Percentiles rank a stretch among this genome's conserved stretches.
Evolutionary conservation across 2,113 vertebrate genomes (phyloP).

Genomic region (Probosciger aterrimus): DNA sequence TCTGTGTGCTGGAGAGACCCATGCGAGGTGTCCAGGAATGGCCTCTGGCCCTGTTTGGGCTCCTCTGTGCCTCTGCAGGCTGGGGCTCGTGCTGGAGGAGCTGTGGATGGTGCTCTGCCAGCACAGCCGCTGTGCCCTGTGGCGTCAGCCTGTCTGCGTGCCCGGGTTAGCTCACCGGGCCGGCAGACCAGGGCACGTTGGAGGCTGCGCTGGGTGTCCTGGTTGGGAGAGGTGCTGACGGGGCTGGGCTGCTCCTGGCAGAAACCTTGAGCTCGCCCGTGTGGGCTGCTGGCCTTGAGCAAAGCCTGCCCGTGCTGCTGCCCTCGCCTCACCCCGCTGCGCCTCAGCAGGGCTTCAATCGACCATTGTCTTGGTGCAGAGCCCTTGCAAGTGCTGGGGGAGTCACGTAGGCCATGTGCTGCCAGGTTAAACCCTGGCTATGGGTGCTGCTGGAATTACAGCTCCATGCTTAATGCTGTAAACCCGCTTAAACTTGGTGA

Average conservation of each 20-base stretch:
- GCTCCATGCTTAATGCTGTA: background rate
- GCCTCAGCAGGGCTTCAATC: slow-evolving; percentile 14
- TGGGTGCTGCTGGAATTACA: background rate
- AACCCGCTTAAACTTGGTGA: background rate
- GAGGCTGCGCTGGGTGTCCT: background rate
- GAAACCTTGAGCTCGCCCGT: background rate
- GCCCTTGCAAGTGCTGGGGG: background rate
- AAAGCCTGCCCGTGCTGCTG: background rate
- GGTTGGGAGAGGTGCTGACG: background rate
- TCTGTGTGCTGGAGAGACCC: accelerated
- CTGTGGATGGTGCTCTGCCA: background rate
- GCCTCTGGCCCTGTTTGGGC: accelerated
- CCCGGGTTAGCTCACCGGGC: background rate
- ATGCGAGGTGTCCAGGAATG: background rate
- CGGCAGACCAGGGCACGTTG: background rate
- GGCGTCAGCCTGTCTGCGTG: slow-evolving; percentile 2
- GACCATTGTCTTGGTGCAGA: slow-evolving; percentile 37
- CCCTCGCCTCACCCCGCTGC: background rate
- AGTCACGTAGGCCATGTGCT: slow-evolving; percentile 21
- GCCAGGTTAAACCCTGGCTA: background rate
- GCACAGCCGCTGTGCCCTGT: background rate
- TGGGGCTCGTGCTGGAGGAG: background rate
- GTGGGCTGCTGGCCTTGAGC: background rate
- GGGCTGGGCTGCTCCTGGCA: background rate
- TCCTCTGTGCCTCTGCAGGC: background rate